These are phyloP conservation scores for Drepana arcuata DNA, from an alignment of 1,140 invertebrate species.

Conservation along the genomic window DNA sequence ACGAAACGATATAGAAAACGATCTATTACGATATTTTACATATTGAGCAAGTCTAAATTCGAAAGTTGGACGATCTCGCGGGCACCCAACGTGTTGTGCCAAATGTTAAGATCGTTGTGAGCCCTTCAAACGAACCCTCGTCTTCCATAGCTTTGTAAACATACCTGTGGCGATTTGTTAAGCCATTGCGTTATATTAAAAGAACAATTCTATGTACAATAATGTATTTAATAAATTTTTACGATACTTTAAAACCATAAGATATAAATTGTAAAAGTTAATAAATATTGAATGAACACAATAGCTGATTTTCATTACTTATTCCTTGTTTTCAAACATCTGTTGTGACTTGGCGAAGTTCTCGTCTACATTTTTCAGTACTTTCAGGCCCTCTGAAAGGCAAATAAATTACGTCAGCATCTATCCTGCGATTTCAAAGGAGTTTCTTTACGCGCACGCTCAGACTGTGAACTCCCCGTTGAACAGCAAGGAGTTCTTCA, in stretches of 20 bases:
- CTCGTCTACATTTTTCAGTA: conserved; percentile 40
- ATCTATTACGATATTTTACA: no score
- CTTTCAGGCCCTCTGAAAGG: conserved; percentile 51
- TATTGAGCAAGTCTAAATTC: no score
- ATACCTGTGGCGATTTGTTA: conserved; percentile 16
- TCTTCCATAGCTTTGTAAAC: conserved; percentile 61
- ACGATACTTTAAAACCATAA: conserved; percentile 58
- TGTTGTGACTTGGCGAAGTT: conserved; percentile 38
- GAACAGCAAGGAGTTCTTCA: no score
- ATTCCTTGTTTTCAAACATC: conserved; percentile 38
- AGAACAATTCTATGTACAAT: conserved; percentile 48
- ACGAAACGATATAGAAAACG: no score
- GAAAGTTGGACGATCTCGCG: no score
- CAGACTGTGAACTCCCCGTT: no score
- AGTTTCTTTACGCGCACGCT: no score
- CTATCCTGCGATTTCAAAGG: no score
- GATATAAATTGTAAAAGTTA: conserved; percentile 55
- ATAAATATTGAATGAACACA: conserved; percentile 54
- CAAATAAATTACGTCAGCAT: no score
- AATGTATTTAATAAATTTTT: conserved; percentile 59
- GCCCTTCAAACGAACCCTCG: conserved; percentile 39
- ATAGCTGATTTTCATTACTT: conserved; percentile 22
- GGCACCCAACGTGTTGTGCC: conserved; percentile 22
- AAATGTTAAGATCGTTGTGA: conserved; percentile 21
- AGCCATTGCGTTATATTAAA: conserved; percentile 26